Conservation (phyloP, 2,797 vertebrate species). For the Aeoliscus strigatus region DNA sequence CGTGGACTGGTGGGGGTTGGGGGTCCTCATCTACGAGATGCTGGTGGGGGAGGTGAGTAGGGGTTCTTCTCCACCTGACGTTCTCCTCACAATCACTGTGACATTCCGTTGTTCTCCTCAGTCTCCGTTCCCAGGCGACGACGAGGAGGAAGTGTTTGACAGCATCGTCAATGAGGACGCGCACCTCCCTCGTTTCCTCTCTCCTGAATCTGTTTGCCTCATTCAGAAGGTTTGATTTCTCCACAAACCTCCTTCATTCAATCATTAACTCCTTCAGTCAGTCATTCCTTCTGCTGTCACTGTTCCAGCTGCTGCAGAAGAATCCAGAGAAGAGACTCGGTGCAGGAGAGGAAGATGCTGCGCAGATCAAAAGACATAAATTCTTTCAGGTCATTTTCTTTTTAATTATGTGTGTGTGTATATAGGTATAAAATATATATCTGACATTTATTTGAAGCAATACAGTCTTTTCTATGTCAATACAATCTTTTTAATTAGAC, state of each 20-base stretch:
- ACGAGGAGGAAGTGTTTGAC: conserved; percentile 96
- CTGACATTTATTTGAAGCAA: too few species aligned
- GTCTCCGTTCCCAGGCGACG: conserved; percentile 93
- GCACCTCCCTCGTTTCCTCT: conserved; percentile 83
- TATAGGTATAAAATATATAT: conserved; percentile 68
- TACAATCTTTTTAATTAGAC: too few species aligned
- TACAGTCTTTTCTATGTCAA: too few species aligned
- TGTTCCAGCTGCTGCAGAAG: conserved; percentile 85
- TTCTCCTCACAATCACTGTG: too few species aligned
- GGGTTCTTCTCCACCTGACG: background rate
- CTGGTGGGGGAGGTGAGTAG: conserved; percentile 92
- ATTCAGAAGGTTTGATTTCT: conserved; percentile 79
- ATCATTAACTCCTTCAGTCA: too few species aligned
- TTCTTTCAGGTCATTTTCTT: conserved; percentile 83
- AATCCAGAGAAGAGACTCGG: conserved; percentile 84
- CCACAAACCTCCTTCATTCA: too few species aligned
- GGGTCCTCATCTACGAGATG: conserved; percentile 95
- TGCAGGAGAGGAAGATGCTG: conserved; percentile 81
- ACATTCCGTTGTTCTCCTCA: conserved; percentile 50
- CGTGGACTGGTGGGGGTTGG: conserved; percentile 97
- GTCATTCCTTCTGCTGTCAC: background rate
- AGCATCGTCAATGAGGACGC: conserved; percentile 91
- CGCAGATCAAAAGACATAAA: conserved; percentile 83
- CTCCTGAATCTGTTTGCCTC: conserved; percentile 77
- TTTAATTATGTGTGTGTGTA: background rate